Base-by-base conservation (phyloP, 1,140 invertebrate genomes). In the Nomia melanderi region DNA sequence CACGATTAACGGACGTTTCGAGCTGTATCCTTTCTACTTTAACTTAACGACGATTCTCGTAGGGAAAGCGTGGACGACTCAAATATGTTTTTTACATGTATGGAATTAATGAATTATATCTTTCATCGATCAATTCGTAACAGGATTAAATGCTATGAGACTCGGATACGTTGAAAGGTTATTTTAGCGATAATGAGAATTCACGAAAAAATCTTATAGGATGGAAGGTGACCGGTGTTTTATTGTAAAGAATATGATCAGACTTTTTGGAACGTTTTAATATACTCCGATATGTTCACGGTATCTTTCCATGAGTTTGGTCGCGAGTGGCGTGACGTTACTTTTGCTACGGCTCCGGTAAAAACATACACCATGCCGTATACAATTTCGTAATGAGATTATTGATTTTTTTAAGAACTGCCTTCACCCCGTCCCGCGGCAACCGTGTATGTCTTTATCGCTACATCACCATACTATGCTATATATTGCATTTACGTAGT, bases 331-430 rank as follows among this genome's bases (percentile, higher is more conserved):
- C 29, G 36, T 44, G 47, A 3, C 50, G 14, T 75, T 8, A 29
- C 33, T 53, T 62, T 9, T 50, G 11, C 12, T 20, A 27, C 59
- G 56, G 64, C 39, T 69, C 20, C 11, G 27, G 44, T 33, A 25
- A 17, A n/a, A 54, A 57, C 31, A 29, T 23, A 33, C 54, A 14
- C 1, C 23, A 53, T 60, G 20, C 62, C 33, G 64, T 36, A 57
- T 69, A 44, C 29, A 65, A 78, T 85, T 85, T 79, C 36, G 27
- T 84, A 79, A 84, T 76, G 60, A 79, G 60, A 76, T 72, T 76
- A 85, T 85, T 75, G 82, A 81, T 85, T 84, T 78, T 83, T 82
- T 80, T 73, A 72, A 77, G 63, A n/a, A 47, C 36, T 47, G 39
- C 36, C 53, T 25, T 59, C 47, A 33, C 60, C 36, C 47, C 36